Base-by-base conservation (phyloP, 1,140 invertebrate species). In the Chironomus tepperi region DNA sequence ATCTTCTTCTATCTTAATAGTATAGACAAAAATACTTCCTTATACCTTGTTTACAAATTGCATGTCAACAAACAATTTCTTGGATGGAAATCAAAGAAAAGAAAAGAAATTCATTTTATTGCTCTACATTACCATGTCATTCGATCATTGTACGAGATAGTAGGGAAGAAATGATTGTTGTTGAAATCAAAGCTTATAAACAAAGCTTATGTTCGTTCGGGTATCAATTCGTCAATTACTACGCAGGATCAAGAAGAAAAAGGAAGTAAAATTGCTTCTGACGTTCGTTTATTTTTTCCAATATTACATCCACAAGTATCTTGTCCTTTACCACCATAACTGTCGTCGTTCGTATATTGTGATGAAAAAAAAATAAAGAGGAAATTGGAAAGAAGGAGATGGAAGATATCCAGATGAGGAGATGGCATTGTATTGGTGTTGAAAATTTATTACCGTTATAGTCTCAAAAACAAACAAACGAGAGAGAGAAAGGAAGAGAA, bases 401-500 rank as follows among this genome's bases (percentile, higher is more conserved):
- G 12, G n/a, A 57, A 57, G 1, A 34, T 5, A 34, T 34, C 24
- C 24, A 34, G 24, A 34, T 34, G 24, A 34, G 24, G 5, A 57
- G 10, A 15, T 57, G 15, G n/a, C 47, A 57, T 34, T 2, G 47
- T 57, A 57, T 57, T 57, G 10, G 47, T 57, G 47, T 57, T 57
- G 47, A 57, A 57, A 57, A n/a, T 57, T 57, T 57, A 57, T 57
- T 57, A 57, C 47, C 47, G 47, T 57, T 57, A 57, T 57, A 57
- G n/a, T n/a, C 47, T n/a, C 24, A 34, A 57, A 5, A 57, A 47
- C 43, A 47, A 57, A 5, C 12, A 57, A 57, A 12, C 47, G 47
- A 57, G 12, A n/a, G 12, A n/a, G 47, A n/a, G 12, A 57, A n/a
- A 57, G n/a, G 47, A n/a, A 57, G 47, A 5, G 24, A 34, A 34